A percentile compares a stretch with the other conserved stretches of the same genome.
Conservation (phyloP, 2,888 invertebrate genomes). For the Meteorus colon region DNA sequence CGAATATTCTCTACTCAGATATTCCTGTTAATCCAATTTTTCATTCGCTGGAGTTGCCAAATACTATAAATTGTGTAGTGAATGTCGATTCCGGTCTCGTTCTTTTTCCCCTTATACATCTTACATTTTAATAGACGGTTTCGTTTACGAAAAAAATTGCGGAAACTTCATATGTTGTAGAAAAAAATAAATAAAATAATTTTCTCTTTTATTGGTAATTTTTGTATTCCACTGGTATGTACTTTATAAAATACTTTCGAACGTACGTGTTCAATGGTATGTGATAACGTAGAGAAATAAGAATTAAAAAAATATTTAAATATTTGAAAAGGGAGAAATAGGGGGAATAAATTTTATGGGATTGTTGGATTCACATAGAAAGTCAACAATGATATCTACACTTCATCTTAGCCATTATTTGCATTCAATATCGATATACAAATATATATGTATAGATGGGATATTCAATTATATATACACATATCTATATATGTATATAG, state of each 20-base stretch:
- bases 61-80: background rate
- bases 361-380: constrained; percentile 29
- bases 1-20: background rate
- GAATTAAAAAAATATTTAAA: constrained; percentile 21
- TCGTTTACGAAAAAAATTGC: background rate
- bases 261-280: constrained; percentile 40
- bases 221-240: constrained; percentile 17
- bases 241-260: constrained; percentile 54
- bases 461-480: background rate
- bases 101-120: background rate
- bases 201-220: constrained; percentile 10
- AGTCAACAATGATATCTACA: constrained; percentile 52
- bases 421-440: constrained; percentile 12
- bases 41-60: background rate
- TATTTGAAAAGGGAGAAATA: constrained; percentile 1
- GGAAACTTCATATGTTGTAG: background rate
- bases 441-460: constrained; percentile 2
- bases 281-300: constrained; percentile 27
- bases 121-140: background rate
- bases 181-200: constrained; percentile 10
- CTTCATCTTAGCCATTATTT: constrained; percentile 51
- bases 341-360: background rate
- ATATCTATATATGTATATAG: too few relatives aligned
- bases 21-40: background rate
- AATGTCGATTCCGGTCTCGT: background rate